Evolutionary conservation across 1,140 invertebrate species (phyloP), one percentile per base, ranked within the genome.

Genomic region (Telenomus remus): DNA sequence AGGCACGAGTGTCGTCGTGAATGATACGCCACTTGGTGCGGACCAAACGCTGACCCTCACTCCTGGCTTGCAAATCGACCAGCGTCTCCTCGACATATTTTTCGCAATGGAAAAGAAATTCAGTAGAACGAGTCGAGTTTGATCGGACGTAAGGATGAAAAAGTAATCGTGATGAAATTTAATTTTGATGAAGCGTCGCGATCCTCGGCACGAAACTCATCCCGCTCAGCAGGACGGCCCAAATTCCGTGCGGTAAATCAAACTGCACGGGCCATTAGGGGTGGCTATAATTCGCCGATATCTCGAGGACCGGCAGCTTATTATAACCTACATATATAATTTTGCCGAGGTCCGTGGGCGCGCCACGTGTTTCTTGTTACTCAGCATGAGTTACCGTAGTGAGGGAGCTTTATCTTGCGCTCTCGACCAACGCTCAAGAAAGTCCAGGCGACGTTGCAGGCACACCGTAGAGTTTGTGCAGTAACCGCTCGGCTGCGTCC

Each of bases 301-400:
- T 87, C 85, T 86, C 86, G 84, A 85, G 84, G 82, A 88, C 85
- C 81, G 79, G 79, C 81, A 83, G 86, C 86, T 87, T 87, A 87
- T 86, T 87, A 87, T 87, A 87, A 83, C 82, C 82, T 79, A 85
- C 86, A 84, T 86, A 83, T 84, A 86, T 87, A 85, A 87, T 87
- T 87, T 82, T 63, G 59, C 80, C 78, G 82, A 87, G 85, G 77
- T 84, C 76, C 82, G 80, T 73, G 33, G 60, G 27, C 35, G 46
- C 55, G 48, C 71, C 71, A 70, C 65, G 65, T 66, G 65, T 65
- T 50, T 61, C 57, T 56, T 59, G 71, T 65, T 61, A 74, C n/a
- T 49, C 14, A 63, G 9, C 47, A 39, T 11, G 56, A 69, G 63
- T 61, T 64, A 59, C 51, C 51, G 15, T 37, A 46, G 44, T 27